A percentile compares a stretch with the other conserved stretches of the same genome.
Conservation (phyloP, 2,113 vertebrate genomes). For the Callorhinus ursinus region DNA sequence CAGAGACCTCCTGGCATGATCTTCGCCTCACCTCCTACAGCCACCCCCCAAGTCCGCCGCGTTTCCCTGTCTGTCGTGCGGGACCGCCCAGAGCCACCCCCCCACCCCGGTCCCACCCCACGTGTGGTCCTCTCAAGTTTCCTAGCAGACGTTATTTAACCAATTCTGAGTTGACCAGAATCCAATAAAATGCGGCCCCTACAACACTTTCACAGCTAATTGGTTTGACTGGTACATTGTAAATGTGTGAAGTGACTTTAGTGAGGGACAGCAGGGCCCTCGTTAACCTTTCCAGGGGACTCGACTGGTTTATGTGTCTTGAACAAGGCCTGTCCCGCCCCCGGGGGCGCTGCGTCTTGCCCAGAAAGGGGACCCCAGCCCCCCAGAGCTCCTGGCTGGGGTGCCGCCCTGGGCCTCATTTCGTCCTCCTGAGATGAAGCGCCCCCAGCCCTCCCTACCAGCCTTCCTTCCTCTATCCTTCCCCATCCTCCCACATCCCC, state of each 20-base stretch:
- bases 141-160: slow-evolving; percentile 61
- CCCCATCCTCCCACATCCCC: too few species aligned
- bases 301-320: slow-evolving; percentile 73
- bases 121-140: fast-evolving
- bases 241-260: slow-evolving; percentile 78
- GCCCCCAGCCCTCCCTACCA: neutral
- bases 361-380: neutral
- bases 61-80: fast-evolving
- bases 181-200: slow-evolving; percentile 77
- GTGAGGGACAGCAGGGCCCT: slow-evolving; percentile 72
- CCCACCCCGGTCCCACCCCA: neutral
- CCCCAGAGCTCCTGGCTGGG: neutral
- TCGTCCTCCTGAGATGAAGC: fast-evolving
- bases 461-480: too few species aligned
- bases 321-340: neutral
- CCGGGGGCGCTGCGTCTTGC: neutral
- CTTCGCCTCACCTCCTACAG: fast-evolving
- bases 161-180: slow-evolving; percentile 71
- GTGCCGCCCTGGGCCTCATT: neutral
- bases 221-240: slow-evolving; percentile 82
- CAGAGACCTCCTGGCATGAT: neutral
- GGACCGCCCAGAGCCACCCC: neutral
- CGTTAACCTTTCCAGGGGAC: slow-evolving; percentile 72
- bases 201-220: slow-evolving; percentile 82
- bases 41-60: fast-evolving